Evolutionary conservation across 2,797 vertebrate species (phyloP).

Genomic region (Neopelma chrysocephalum): DNA sequence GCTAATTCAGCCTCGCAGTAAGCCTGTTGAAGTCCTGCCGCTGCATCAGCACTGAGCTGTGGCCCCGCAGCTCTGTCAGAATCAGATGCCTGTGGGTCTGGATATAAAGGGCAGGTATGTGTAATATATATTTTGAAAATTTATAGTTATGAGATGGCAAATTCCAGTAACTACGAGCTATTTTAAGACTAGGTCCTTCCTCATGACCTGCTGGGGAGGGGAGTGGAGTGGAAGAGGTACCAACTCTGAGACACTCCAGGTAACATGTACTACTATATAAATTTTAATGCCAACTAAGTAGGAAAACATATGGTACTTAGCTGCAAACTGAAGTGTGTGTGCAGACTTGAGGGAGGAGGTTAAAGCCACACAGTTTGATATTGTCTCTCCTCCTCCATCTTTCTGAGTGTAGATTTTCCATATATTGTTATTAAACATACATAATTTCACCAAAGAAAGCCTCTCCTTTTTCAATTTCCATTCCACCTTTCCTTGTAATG

Average conservation of each 20-base stretch:
- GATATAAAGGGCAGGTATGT: not conserved
- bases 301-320: slow-evolving; percentile 60
- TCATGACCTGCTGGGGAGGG: slow-evolving; percentile 13
- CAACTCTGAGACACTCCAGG: slow-evolving; percentile 13
- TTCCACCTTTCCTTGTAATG: not conserved
- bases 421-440: slow-evolving; percentile 6
- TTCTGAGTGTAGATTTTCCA: slow-evolving; percentile 31
- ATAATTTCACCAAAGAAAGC: not conserved
- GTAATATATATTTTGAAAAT: slow-evolving; percentile 29
- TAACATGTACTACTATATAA: slow-evolving; percentile 35
- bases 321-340: slow-evolving; percentile 42
- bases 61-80: not conserved
- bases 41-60: not conserved
- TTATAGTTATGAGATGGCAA: slow-evolving; percentile 25
- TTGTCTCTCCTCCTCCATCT: slow-evolving; percentile 24
- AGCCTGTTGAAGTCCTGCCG: not conserved
- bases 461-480: not conserved
- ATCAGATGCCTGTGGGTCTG: not conserved
- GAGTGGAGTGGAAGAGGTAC: not conserved
- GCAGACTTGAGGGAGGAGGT: slow-evolving; percentile 45
- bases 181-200: slow-evolving; percentile 47
- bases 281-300: slow-evolving; percentile 62
- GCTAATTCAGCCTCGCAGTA: not conserved
- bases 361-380: slow-evolving; percentile 40
- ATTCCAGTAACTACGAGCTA: slow-evolving; percentile 48